These are phyloP conservation scores for Thripadectes ignobilis DNA, from an alignment of 2,797 vertebrate species.

Conservation along the genomic window DNA sequence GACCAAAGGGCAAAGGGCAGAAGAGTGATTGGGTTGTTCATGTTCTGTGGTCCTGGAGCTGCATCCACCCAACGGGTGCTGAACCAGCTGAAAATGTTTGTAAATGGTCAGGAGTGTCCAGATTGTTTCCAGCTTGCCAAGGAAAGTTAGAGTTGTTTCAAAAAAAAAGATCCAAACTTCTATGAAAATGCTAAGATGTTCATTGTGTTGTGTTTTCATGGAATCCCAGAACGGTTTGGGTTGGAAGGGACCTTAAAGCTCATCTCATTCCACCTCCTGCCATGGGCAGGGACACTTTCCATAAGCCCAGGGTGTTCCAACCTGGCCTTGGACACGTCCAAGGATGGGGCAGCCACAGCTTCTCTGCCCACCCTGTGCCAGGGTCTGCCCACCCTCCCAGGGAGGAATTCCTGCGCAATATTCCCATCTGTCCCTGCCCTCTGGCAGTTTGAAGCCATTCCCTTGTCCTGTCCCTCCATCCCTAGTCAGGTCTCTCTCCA, in stretches of 20 bases:
- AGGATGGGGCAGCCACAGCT: background rate
- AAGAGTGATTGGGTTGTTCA: fast-evolving
- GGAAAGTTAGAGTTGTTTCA: background rate
- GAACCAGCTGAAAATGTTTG: background rate
- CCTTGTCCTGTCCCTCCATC: background rate
- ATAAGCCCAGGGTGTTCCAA: background rate
- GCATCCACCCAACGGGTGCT: background rate
- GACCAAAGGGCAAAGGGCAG: background rate
- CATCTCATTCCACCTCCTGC: fast-evolving
- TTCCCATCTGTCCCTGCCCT: background rate
- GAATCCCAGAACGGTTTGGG: background rate
- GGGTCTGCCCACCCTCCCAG: background rate
- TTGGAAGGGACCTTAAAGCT: fast-evolving
- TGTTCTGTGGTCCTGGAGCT: background rate
- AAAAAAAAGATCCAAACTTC: background rate
- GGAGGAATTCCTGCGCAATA: fast-evolving
- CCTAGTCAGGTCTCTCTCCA: background rate
- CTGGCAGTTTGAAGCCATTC: background rate
- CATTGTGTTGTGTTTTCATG: background rate
- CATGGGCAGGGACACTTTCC: background rate
- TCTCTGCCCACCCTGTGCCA: background rate
- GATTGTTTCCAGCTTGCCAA: background rate
- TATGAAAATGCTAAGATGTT: background rate
- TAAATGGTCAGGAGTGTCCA: background rate
- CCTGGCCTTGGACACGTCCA: background rate